Conservation (phyloP, 2,797 vertebrate species). For the Prunella strophiata region DNA sequence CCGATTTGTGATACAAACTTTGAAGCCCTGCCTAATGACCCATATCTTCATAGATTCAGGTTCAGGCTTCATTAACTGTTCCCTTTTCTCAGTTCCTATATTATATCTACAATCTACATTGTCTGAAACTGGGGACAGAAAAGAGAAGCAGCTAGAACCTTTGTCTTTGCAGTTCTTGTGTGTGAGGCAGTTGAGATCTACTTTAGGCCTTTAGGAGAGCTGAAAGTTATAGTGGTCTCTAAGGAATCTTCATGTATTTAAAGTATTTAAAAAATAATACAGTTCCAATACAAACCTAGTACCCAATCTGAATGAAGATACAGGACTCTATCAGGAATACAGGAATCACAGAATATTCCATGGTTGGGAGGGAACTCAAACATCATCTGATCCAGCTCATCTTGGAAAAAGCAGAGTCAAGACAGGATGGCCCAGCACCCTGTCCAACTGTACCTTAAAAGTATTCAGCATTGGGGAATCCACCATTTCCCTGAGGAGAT, state of each 20-base stretch:
- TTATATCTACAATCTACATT: not conserved
- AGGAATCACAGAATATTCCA: not conserved
- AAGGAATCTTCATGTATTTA: not conserved
- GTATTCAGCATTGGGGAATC: fast-evolving
- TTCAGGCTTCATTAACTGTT: not conserved
- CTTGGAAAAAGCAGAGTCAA: not conserved
- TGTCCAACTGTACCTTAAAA: not conserved
- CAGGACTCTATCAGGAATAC: fast-evolving
- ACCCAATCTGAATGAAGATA: not conserved
- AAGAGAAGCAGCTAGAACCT: not conserved
- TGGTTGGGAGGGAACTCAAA: not conserved
- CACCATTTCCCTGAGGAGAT: not conserved
- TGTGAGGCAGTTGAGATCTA: not conserved
- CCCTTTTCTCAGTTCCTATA: not conserved
- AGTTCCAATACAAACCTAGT: not conserved
- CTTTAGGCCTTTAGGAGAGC: not conserved
- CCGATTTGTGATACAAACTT: not conserved
- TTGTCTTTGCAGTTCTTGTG: not conserved
- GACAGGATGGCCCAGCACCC: fast-evolving
- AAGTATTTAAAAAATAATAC: not conserved
- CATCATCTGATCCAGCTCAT: not conserved
- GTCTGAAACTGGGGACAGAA: not conserved
- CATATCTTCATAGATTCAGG: not conserved
- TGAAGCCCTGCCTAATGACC: not conserved
- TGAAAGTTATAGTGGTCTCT: not conserved